Base-by-base conservation (phyloP, 1,140 invertebrate genomes). In the Saxidomus purpurata region DNA sequence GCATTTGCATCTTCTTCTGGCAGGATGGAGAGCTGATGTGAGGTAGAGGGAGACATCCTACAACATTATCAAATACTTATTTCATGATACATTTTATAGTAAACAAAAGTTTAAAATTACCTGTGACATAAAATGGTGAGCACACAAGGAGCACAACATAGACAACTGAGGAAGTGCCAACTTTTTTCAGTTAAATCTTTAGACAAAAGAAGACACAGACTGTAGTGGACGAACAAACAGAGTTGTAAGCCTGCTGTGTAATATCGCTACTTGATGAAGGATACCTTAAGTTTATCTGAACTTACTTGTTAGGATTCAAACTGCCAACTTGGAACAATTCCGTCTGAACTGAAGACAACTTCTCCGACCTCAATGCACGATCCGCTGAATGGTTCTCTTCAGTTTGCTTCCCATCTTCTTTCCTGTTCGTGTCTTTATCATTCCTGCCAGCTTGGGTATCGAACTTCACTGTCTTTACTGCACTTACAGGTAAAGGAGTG, bases 1-100 rank as follows among this genome's bases (percentile, higher is more conserved):
- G 47, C 77, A 79, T 49, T 43, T 22, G 40, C 80, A 40, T 84
- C 81, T 36, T 84, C 81, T 38, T 86, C 83, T 9, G 28, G 49
- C 13, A 86, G 69, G 25, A 86, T 74, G 13, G 83, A 86, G 19
- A 86, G 69, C 22, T 76, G 38, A 19, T 86, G 19, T 11, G 34
- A 67, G n/a, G n/a, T 55, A n/a, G 9, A 59, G 19, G 1, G 15
- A 8, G 77, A 59, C 17, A 71, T 3, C 40, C 74, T 77, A 31
- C 13, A 77, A 77, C 43, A 77, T 63, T n/a, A n/a, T n/a, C n/a
- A n/a, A n/a, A n/a, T n/a, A n/a, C n/a, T n/a, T n/a, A n/a, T n/a
- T n/a, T n/a, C n/a, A n/a, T n/a, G n/a, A n/a, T n/a, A n/a, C n/a
- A n/a, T n/a, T n/a, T n/a, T n/a, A n/a, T n/a, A n/a, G n/a, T n/a